These are phyloP conservation scores for Antechinus stuartii DNA, from an alignment of 2,113 vertebrate genomes.

Conservation along the genomic window DNA sequence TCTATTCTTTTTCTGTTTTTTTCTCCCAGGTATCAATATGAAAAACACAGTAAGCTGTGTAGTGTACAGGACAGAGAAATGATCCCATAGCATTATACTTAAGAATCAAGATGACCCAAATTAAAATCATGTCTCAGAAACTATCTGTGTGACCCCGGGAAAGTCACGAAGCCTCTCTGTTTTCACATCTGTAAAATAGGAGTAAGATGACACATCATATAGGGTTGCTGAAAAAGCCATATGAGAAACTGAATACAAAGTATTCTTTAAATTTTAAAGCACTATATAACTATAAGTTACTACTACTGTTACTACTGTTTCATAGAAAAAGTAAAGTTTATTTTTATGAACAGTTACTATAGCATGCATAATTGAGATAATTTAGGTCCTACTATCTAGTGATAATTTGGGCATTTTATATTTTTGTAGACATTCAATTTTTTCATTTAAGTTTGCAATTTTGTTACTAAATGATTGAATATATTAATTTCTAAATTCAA, in stretches of 20 bases:
- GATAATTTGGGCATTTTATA: background rate
- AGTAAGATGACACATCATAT: too few species aligned
- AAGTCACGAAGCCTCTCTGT: background rate
- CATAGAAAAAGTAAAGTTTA: background rate
- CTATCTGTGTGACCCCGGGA: too few species aligned
- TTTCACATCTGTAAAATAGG: too few species aligned
- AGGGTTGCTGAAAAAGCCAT: too few species aligned
- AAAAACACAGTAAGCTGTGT: background rate
- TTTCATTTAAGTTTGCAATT: background rate
- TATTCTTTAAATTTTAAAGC: too few species aligned
- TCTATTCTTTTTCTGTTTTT: background rate
- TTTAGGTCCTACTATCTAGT: background rate
- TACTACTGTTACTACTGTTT: background rate
- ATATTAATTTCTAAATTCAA: background rate
- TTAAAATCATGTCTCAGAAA: background rate
- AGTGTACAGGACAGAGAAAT: background rate
- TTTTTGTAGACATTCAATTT: background rate
- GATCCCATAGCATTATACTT: background rate
- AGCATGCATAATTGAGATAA: background rate
- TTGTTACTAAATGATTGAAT: background rate
- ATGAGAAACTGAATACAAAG: background rate
- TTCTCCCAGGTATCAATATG: background rate
- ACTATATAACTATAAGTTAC: background rate
- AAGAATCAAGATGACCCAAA: background rate
- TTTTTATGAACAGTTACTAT: background rate